phyloP scores from a whole-genome alignment of 2,113 vertebrate species.

The Phrynosoma platyrhinos region DNA sequence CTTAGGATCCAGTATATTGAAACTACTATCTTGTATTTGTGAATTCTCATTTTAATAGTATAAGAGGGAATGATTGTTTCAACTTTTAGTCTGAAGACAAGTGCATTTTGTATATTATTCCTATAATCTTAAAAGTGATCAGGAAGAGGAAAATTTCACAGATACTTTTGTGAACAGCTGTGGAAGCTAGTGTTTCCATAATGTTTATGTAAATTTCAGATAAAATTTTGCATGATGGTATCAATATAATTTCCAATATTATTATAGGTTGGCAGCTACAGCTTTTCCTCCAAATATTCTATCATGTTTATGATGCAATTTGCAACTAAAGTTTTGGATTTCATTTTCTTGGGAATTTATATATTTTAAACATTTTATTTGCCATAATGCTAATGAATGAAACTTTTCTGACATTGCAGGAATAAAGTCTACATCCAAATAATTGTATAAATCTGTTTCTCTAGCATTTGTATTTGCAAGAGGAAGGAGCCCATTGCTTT shows the following conservation, averaged over 20 bases:
- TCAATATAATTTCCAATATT: constrained; percentile 19
- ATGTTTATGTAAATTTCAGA: constrained; percentile 14
- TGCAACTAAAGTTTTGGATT: constrained; percentile 32
- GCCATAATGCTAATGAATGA: constrained; percentile 40
- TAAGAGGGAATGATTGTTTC: neutral
- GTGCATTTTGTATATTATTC: constrained; percentile 21
- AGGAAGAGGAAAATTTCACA: neutral
- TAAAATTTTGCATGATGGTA: constrained; percentile 15
- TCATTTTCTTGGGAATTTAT: constrained; percentile 36
- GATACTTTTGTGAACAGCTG: neutral
- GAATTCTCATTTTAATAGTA: neutral
- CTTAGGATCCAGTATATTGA: neutral
- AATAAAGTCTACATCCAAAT: constrained; percentile 39
- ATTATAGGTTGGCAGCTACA: neutral
- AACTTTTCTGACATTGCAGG: constrained; percentile 48
- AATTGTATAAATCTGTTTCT: constrained; percentile 7
- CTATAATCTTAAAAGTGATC: neutral
- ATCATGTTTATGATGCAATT: constrained; percentile 22
- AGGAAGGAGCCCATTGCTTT: constrained; percentile 10
- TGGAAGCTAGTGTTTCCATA: neutral
- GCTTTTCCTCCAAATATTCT: constrained; percentile 26
- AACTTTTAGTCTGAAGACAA: constrained; percentile 24
- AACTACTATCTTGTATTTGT: neutral
- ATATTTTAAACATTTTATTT: constrained; percentile 24
- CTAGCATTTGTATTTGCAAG: neutral